These are phyloP conservation scores for Euplagia quadripunctaria DNA, from an alignment of 2,888 invertebrate genomes.

Conservation along the genomic window DNA sequence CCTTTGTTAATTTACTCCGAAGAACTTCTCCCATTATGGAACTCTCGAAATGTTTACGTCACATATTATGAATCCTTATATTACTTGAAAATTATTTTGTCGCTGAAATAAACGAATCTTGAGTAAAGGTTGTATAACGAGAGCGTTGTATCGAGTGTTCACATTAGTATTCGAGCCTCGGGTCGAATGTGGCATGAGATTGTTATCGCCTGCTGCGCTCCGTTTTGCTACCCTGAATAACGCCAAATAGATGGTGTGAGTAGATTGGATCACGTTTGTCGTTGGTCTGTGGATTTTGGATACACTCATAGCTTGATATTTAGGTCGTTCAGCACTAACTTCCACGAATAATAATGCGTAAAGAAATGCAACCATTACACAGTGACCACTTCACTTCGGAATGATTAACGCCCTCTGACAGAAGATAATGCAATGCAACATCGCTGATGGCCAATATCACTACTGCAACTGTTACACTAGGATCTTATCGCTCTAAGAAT, in stretches of 20 bases:
- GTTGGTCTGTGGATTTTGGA: conserved; percentile 42
- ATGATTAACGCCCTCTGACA: not conserved
- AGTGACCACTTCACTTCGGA: not conserved
- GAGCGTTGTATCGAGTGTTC: conserved; percentile 57
- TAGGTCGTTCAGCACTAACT: not conserved
- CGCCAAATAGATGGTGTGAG: conserved; percentile 52
- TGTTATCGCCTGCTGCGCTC: conserved; percentile 63
- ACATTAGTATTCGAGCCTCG: conserved; percentile 64
- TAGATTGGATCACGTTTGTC: conserved; percentile 52
- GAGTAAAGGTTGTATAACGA: conserved; percentile 57
- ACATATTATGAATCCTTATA: conserved; percentile 56
- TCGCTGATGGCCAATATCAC: not conserved
- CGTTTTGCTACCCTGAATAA: conserved; percentile 49
- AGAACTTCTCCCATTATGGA: conserved; percentile 53
- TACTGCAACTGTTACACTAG: not conserved
- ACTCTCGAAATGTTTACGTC: conserved; percentile 55
- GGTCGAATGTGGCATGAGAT: conserved; percentile 63
- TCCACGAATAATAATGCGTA: not conserved
- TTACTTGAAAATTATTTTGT: conserved; percentile 59
- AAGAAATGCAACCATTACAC: not conserved
- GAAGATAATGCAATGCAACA: not conserved
- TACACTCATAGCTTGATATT: conserved; percentile 40
- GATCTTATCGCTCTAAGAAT: not conserved
- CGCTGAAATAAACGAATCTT: conserved; percentile 60
- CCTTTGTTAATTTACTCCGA: conserved; percentile 51